Evolutionary conservation across 2,888 invertebrate genomes (phyloP).

Genomic region (Spilosoma lubricipeda): DNA sequence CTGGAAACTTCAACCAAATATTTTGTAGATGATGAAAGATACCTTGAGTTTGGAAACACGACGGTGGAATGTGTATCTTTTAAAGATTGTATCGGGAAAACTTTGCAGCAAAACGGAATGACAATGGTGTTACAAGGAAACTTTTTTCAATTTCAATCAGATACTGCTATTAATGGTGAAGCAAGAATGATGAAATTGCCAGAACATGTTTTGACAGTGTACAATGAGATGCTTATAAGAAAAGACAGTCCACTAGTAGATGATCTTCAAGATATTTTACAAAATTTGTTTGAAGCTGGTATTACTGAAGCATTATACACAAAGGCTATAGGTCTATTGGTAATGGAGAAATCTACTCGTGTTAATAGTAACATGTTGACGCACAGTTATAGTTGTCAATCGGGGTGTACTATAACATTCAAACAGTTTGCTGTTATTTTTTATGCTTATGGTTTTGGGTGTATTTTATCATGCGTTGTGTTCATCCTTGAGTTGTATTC

Average conservation of each 20-base stretch:
- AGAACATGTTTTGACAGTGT: slow-evolving; percentile 67
- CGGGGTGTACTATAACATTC: slow-evolving; percentile 70
- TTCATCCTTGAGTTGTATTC: slow-evolving; percentile 61
- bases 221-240: slow-evolving; percentile 71
- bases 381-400: slow-evolving; percentile 69
- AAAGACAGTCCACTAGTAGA: slow-evolving; percentile 58
- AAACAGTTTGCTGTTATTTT: slow-evolving; percentile 65
- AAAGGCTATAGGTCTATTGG: slow-evolving; percentile 67
- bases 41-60: slow-evolving; percentile 57
- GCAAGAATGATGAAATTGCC: slow-evolving; percentile 61
- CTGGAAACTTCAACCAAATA: slow-evolving; percentile 58
- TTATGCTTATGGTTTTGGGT: slow-evolving; percentile 69
- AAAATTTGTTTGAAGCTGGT: slow-evolving; percentile 72
- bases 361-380: slow-evolving; percentile 61
- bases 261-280: slow-evolving; percentile 55
- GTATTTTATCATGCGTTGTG: slow-evolving; percentile 56
- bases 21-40: slow-evolving; percentile 64
- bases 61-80: slow-evolving; percentile 62
- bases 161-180: slow-evolving; percentile 66
- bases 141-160: slow-evolving; percentile 63
- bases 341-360: slow-evolving; percentile 59
- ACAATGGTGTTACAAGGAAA: slow-evolving; percentile 63
- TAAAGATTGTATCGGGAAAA: slow-evolving; percentile 56
- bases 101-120: slow-evolving; percentile 60
- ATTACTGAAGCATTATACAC: slow-evolving; percentile 65